These are phyloP conservation scores for Plutella xylostella DNA, from an alignment of 2,888 invertebrate genomes.

Conservation along the genomic window DNA sequence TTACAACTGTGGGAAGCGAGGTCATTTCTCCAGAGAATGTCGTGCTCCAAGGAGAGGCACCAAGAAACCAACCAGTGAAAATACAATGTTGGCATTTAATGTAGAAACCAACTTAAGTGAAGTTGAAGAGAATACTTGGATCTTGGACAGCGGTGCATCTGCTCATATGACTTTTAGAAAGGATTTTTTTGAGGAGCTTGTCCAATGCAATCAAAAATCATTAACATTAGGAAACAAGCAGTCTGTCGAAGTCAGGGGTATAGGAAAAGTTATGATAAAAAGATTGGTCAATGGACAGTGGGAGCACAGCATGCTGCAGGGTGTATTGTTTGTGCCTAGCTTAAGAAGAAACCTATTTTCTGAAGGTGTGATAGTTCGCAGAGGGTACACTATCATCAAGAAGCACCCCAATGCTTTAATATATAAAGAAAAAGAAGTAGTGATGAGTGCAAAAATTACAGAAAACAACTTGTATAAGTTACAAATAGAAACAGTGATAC, in stretches of 20 bases:
- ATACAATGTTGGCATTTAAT: conserved; percentile 5
- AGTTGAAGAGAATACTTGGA: background rate
- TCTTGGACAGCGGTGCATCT: conserved; percentile 8
- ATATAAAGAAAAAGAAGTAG: too few species aligned
- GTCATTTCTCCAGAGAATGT: conserved; percentile 2
- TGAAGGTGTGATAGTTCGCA: too few species aligned
- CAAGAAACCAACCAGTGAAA: conserved; percentile 18
- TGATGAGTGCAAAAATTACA: too few species aligned
- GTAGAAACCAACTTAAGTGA: background rate
- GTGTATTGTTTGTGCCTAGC: conserved; percentile 3
- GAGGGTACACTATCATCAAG: too few species aligned
- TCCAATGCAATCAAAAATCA: background rate
- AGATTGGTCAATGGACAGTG: conserved; percentile 1
- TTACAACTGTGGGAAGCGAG: conserved; percentile 1
- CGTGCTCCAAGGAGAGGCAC: conserved; percentile 1
- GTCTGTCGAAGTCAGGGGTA: conserved; percentile 3
- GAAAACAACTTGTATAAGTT: too few species aligned
- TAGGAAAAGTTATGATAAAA: conserved; percentile 5
- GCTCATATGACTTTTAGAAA: conserved; percentile 7
- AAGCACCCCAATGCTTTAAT: too few species aligned
- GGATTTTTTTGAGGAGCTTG: background rate
- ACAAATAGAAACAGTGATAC: conserved; percentile 7
- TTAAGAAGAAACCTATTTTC: conserved; percentile 6
- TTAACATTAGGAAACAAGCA: conserved; percentile 1
- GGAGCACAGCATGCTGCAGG: conserved; percentile 1